Conservation (phyloP, 2,888 invertebrate genomes). For the Prosapia bicincta region DNA sequence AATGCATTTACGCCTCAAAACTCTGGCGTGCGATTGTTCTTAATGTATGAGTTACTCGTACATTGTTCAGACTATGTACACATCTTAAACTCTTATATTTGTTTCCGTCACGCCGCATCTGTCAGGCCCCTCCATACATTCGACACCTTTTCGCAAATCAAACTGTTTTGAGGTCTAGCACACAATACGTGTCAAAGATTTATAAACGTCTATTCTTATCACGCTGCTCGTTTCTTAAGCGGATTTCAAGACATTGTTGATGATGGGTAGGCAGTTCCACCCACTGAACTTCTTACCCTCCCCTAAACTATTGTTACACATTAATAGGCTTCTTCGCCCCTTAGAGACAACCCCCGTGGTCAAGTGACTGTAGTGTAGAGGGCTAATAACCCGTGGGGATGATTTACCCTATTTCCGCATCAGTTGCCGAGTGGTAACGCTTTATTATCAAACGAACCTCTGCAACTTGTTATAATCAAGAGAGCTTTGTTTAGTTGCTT, state of each 20-base stretch:
- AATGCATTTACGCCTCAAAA: no score
- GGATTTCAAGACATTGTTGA: neutral
- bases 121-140: neutral
- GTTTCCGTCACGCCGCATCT: no score
- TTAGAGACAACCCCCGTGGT: neutral
- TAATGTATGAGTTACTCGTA: no score
- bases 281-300: neutral
- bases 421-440: neutral
- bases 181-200: neutral
- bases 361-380: neutral
- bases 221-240: neutral
- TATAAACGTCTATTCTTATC: neutral
- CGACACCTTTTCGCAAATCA: neutral
- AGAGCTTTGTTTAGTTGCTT: no score
- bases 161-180: neutral
- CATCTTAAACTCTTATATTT: no score
- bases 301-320: constrained; percentile 1
- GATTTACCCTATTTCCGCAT: neutral
- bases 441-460: neutral
- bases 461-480: no score
- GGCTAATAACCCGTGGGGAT: neutral
- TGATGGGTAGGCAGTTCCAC: neutral
- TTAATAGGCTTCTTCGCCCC: neutral
- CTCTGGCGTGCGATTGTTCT: no score
- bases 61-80: no score